phyloP scores from a whole-genome alignment of 2,888 invertebrate genomes.

The Onchidella celtica region DNA sequence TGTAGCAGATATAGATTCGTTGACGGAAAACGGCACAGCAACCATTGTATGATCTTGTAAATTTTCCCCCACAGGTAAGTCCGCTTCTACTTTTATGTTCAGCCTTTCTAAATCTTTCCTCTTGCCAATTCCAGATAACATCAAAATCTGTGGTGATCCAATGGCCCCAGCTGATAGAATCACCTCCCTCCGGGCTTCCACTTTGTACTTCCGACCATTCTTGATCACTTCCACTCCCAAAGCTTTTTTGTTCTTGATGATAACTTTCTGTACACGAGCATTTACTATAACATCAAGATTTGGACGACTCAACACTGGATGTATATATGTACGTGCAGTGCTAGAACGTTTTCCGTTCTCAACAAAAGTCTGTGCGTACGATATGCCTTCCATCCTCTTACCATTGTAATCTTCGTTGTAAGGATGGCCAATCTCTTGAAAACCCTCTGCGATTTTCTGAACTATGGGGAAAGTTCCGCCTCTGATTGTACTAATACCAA shows the following conservation, averaged over 20 bases:
- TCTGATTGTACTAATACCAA: background rate
- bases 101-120: background rate
- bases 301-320: constrained; percentile 63
- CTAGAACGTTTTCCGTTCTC: constrained; percentile 59
- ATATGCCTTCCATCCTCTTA: background rate
- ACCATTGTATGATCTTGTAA: constrained; percentile 70
- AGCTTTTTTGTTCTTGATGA: constrained; percentile 63
- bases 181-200: constrained; percentile 67
- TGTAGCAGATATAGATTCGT: background rate
- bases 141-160: background rate
- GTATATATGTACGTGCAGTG: constrained; percentile 73
- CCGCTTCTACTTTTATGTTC: constrained; percentile 66
- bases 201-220: constrained; percentile 51
- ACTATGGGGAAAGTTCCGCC: background rate
- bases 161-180: constrained; percentile 70
- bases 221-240: constrained; percentile 65
- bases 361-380: background rate
- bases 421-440: background rate
- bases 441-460: constrained; percentile 5
- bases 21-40: constrained; percentile 16
- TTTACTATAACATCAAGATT: constrained; percentile 67
- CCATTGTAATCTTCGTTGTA: constrained; percentile 20
- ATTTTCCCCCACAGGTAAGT: constrained; percentile 77
- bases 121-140: constrained; percentile 15
- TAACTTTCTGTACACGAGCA: constrained; percentile 62